These are phyloP conservation scores for Allophyes oxyacanthae DNA, from an alignment of 2,888 invertebrate species.

Conservation along the genomic window DNA sequence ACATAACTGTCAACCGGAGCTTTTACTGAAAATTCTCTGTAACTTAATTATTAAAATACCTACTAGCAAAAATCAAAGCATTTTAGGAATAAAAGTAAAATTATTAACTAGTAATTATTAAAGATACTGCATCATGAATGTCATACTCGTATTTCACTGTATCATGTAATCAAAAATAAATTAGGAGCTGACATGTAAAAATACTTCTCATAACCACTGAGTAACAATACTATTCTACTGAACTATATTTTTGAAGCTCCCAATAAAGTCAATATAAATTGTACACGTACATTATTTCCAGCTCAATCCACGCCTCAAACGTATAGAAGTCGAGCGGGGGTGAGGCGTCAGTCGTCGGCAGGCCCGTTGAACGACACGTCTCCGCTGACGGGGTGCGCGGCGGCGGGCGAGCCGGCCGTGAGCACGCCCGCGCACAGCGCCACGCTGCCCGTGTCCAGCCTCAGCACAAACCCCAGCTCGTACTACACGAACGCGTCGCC, in stretches of 20 bases:
- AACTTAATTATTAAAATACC: not conserved
- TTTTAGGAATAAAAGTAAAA: not conserved
- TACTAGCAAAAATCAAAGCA: not conserved
- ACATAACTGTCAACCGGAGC: constrained; percentile 26
- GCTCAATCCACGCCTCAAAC: constrained; percentile 91
- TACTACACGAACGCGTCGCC: constrained; percentile 91
- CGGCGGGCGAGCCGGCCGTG: constrained; percentile 78
- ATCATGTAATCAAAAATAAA: no score
- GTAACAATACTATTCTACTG: constrained; percentile 9
- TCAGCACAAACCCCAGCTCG: constrained; percentile 87
- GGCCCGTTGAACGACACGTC: constrained; percentile 89
- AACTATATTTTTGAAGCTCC: constrained; percentile 1
- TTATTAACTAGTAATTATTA: constrained; percentile 5
- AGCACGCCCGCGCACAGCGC: constrained; percentile 86
- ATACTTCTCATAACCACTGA: no score
- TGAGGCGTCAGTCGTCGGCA: constrained; percentile 90
- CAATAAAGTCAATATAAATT: constrained; percentile 15
- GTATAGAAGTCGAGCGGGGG: constrained; percentile 89
- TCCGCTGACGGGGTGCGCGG: constrained; percentile 78
- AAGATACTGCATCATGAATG: no score
- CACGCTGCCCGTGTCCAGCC: constrained; percentile 88
- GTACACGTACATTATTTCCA: constrained; percentile 71
- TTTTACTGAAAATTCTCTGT: constrained; percentile 14
- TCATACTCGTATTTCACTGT: no score
- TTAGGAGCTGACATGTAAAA: no score